These are phyloP conservation scores for Vulpes lagopus DNA, from an alignment of 2,113 vertebrate genomes.

Conservation along the genomic window DNA sequence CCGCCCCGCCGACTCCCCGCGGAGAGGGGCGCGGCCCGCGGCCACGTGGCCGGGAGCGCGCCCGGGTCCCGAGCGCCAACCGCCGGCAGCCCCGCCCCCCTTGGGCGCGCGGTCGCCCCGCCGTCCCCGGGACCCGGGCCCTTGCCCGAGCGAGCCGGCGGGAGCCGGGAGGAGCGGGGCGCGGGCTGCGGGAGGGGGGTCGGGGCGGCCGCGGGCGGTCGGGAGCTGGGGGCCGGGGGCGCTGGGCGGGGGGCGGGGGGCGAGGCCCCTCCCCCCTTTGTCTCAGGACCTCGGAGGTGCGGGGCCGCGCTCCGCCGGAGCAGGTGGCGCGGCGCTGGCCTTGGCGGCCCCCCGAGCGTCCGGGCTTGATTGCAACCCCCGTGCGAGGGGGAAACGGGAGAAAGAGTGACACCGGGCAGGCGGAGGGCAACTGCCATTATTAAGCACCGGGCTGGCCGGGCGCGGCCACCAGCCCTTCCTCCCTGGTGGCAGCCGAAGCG, in stretches of 20 bases:
- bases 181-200: neutral
- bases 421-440: neutral
- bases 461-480: neutral
- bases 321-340: neutral
- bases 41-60: neutral
- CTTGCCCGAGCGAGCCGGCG: neutral
- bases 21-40: fast-evolving
- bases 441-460: neutral
- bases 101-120: neutral
- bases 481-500: neutral
- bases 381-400: neutral
- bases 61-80: neutral
- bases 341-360: fast-evolving
- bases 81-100: fast-evolving
- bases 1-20: neutral
- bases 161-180: neutral
- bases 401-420: neutral
- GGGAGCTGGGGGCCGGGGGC: neutral
- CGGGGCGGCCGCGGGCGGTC: neutral
- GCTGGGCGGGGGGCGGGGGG: neutral
- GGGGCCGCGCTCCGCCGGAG: neutral
- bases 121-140: too few species aligned
- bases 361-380: neutral
- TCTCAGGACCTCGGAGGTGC: neutral
- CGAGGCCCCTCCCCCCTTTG: neutral